Base-by-base conservation (phyloP, 2,888 invertebrate genomes). In the Hartigia nigra region DNA sequence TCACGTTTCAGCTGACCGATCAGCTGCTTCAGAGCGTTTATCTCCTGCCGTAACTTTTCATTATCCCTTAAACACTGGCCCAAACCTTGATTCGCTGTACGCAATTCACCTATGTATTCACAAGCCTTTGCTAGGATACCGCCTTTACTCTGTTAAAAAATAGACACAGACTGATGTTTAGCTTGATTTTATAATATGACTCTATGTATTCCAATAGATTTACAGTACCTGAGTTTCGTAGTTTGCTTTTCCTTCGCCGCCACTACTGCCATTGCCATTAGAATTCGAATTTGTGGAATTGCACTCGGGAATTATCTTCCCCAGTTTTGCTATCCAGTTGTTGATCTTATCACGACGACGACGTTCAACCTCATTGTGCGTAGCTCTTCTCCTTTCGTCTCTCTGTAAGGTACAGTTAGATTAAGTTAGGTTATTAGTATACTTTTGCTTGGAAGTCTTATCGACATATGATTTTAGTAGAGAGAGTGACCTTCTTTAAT, bases 311-410 rank as follows among this genome's bases (percentile, higher is more conserved):
- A 99, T 96, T 83, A 98, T 95, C 89, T 97, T 97, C 2, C 98
- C 97, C 79, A 99, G 92, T 91, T 97, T 97, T 76, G 96, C 95
- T 84, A 99, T 99, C 98, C 98, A 99, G 89, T 96, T 97, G 91
- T 99, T 99, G 83, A 99, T 99, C 93, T 98, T 99, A 90, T 98
- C 98, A 85, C 99, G 93, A 74, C 99, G 93, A 82, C 98, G 93
- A 86, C 98, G 94, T 91, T 99, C 98, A 2, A 99, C 98, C 93
- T 98, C 98, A 90, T 98, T 98, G 91, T 98, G 98, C 32, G 98
- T 98, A 4, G 97, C 97, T 90, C 98, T 93, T 84, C 98, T 93
- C 89, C 96, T 95, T 88, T 98, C 98, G 88, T 98, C 98, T 81
- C 97, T 94, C 95, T 96, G 89, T 80, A 91, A 92, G 77, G 11